Percentiles rank a stretch among this genome's conserved stretches.
Conservation (phyloP, 2,888 invertebrate species). For the Nezara viridula region DNA sequence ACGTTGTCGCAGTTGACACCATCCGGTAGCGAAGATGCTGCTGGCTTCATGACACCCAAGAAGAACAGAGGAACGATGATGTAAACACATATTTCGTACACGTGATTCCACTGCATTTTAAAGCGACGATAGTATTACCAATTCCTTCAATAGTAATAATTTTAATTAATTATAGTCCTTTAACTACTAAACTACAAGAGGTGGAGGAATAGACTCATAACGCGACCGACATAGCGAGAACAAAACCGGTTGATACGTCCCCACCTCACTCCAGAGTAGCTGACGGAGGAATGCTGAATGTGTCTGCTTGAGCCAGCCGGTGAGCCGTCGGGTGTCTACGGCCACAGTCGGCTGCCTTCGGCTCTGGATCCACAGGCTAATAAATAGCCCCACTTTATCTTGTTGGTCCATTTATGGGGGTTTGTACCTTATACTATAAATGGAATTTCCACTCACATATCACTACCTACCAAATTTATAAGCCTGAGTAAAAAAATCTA, state of each 20-base stretch:
- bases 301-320: slow-evolving; percentile 7
- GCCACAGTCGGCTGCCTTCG: neutral
- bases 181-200: slow-evolving; percentile 27
- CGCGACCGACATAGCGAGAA: slow-evolving; percentile 37
- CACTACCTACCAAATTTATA: slow-evolving; percentile 8
- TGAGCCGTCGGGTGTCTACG: neutral
- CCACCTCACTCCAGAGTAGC: neutral
- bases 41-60: slow-evolving; percentile 13
- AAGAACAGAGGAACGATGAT: neutral
- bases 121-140: neutral
- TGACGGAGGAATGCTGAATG: slow-evolving; percentile 48
- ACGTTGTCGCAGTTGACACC: slow-evolving; percentile 63
- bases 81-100: neutral
- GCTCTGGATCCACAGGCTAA: slow-evolving; percentile 21
- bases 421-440: slow-evolving; percentile 8
- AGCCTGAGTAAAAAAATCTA: neutral
- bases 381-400: slow-evolving; percentile 8
- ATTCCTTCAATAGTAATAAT: neutral
- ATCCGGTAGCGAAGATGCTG: slow-evolving; percentile 24
- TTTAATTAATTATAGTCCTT: neutral
- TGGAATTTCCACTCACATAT: neutral
- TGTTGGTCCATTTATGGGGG: neutral
- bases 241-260: neutral
- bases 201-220: neutral
- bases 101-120: neutral